phyloP scores from a whole-genome alignment of 2,113 vertebrate species.

The Hippopotamus amphibius region DNA sequence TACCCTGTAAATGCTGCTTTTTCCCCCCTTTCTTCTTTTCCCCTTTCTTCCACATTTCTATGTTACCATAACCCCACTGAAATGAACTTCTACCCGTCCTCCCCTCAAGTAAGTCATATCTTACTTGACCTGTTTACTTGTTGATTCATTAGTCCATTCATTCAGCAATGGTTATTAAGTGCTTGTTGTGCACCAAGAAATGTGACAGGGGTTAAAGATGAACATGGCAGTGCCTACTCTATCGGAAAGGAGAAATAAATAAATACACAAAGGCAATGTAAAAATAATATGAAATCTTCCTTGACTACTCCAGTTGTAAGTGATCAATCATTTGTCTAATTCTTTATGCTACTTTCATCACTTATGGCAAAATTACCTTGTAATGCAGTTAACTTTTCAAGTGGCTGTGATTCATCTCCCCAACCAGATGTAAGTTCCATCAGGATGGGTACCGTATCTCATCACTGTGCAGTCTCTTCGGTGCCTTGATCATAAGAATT shows the following conservation, averaged over 20 bases:
- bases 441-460: neutral
- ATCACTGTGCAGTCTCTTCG: neutral
- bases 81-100: neutral
- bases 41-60: neutral
- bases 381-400: conserved; percentile 65
- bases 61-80: neutral
- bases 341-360: conserved; percentile 53
- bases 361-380: conserved; percentile 63
- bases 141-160: conserved; percentile 28
- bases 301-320: conserved; percentile 44
- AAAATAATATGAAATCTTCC: conserved; percentile 63
- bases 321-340: conserved; percentile 62
- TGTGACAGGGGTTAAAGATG: neutral
- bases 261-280: conserved; percentile 59
- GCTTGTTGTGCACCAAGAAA: neutral
- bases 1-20: neutral
- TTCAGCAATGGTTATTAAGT: conserved; percentile 19
- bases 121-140: conserved; percentile 6
- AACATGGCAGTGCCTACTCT: neutral
- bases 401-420: conserved; percentile 47
- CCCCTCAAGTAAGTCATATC: neutral
- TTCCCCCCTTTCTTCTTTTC: neutral
- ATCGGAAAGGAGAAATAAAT: conserved; percentile 59
- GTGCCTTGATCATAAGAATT: conserved; percentile 23
- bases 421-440: conserved; percentile 10